A percentile compares a stretch with the other conserved stretches of the same genome.
phyloP scores from a whole-genome alignment of 2,888 invertebrate genomes.

The Minunthozetes semirufus region DNA sequence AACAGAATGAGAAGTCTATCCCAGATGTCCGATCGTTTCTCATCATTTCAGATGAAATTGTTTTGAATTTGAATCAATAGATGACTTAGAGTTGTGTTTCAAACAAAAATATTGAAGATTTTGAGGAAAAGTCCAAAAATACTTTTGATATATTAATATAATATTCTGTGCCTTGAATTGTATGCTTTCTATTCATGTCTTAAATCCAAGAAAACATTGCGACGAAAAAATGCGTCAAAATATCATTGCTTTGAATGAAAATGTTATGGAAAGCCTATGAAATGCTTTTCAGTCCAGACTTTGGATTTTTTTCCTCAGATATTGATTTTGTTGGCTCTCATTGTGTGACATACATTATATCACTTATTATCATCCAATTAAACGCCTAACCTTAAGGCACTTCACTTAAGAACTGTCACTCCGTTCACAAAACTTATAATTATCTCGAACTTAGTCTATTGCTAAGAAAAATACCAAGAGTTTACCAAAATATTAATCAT shows the following conservation, averaged over 20 bases:
- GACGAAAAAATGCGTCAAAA: neutral
- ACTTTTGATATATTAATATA: neutral
- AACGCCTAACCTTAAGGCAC: neutral
- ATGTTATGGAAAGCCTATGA: neutral
- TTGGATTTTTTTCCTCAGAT: neutral
- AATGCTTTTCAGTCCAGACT: neutral
- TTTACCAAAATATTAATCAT: too few relatives aligned
- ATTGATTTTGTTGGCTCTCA: conserved; percentile 8
- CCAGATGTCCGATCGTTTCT: neutral
- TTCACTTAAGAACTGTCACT: neutral
- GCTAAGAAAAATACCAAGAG: too few relatives aligned
- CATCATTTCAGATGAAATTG: neutral
- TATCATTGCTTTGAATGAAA: neutral
- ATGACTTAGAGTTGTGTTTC: neutral
- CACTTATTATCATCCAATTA: conserved; percentile 9
- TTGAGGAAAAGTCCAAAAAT: neutral
- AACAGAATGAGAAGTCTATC: too few relatives aligned
- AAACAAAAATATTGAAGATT: neutral
- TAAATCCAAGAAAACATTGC: neutral
- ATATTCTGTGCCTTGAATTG: neutral
- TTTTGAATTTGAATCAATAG: neutral
- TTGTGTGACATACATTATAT: neutral
- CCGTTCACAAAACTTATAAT: conserved; percentile 7
- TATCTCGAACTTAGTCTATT: neutral
- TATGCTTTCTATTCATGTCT: neutral